Evolutionary conservation across 2,888 invertebrate genomes (phyloP).

Genomic region (Leptopterna dolabrata): DNA sequence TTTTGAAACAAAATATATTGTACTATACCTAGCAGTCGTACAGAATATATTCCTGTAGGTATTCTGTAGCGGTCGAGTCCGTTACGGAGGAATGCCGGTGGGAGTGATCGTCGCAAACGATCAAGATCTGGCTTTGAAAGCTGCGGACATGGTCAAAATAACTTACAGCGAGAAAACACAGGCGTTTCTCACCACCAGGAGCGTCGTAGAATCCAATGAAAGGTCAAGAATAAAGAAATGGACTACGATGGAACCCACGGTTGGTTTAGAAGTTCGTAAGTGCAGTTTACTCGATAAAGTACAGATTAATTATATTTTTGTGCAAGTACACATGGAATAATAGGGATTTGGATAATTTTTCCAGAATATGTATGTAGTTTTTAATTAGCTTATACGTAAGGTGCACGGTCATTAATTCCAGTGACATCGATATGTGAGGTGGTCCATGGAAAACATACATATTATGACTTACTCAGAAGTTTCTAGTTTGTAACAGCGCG

Average conservation of each 20-base stretch:
- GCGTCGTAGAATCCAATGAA: constrained; percentile 56
- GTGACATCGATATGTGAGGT: no score
- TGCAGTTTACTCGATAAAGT: neutral
- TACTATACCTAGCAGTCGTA: no score
- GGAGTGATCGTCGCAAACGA: constrained; percentile 79
- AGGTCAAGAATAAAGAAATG: constrained; percentile 41
- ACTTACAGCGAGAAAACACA: constrained; percentile 67
- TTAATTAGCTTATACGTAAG: no score
- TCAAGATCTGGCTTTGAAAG: constrained; percentile 72
- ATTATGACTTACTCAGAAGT: no score
- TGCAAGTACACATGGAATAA: no score
- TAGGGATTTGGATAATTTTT: no score
- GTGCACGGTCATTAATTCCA: no score
- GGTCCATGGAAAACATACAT: no score
- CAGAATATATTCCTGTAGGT: constrained; percentile 59
- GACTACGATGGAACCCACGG: neutral
- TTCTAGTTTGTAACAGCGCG: no score
- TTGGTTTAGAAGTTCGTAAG: neutral
- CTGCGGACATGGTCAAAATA: constrained; percentile 72
- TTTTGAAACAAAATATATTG: no score
- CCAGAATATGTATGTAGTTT: no score
- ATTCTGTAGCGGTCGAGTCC: constrained; percentile 66
- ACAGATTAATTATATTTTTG: no score
- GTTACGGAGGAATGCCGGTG: constrained; percentile 79
- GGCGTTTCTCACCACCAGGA: constrained; percentile 57